A percentile compares a stretch with the other conserved stretches of the same genome.
These are phyloP conservation scores for Diuraphis noxia DNA, from an alignment of 1,140 invertebrate species.

Conservation along the genomic window DNA sequence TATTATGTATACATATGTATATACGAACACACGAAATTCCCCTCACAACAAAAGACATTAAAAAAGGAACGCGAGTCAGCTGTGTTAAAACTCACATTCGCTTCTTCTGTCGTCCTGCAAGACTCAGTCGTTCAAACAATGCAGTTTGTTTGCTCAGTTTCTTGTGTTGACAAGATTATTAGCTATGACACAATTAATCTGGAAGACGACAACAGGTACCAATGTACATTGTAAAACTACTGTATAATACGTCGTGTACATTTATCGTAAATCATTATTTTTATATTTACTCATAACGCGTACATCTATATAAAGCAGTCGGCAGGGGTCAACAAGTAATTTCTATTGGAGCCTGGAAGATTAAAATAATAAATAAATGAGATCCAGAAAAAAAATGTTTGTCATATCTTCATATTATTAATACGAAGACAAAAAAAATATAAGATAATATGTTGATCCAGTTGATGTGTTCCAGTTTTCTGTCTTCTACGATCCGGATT, in stretches of 20 bases:
- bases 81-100: slow-evolving; percentile 34
- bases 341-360: too few species aligned
- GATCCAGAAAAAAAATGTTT: too few species aligned
- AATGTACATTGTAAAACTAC: too few species aligned
- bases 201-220: slow-evolving; percentile 1
- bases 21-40: not conserved
- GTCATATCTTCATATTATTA: too few species aligned
- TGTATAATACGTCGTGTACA: not conserved
- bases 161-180: slow-evolving; percentile 9
- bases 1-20: not conserved
- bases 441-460: too few species aligned
- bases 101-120: not conserved
- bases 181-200: not conserved
- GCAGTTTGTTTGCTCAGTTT: not conserved
- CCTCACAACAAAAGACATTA: slow-evolving; percentile 25
- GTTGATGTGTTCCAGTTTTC: too few species aligned
- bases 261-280: not conserved
- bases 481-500: too few species aligned
- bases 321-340: too few species aligned
- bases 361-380: too few species aligned
- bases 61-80: slow-evolving; percentile 30
- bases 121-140: not conserved
- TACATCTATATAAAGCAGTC: too few species aligned
- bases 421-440: too few species aligned
- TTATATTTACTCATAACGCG: not conserved